phyloP scores from a whole-genome alignment of 2,888 invertebrate genomes.

The Tenthredo amoena region DNA sequence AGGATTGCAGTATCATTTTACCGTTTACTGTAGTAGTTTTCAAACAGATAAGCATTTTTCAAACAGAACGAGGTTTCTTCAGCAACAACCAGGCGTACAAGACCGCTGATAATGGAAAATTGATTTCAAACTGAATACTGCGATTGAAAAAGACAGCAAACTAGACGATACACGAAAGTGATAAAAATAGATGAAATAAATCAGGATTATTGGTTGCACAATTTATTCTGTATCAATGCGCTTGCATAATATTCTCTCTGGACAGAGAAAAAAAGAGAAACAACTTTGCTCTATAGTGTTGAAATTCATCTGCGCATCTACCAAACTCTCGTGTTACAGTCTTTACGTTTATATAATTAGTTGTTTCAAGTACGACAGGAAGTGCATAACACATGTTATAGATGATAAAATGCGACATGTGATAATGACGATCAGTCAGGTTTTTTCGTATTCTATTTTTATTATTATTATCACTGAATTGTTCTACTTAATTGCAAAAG shows the following conservation, averaged over 20 bases:
- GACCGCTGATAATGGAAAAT: background rate
- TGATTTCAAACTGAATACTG: background rate
- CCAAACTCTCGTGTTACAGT: background rate
- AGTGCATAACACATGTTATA: conserved; percentile 18
- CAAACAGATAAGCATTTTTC: conserved; percentile 9
- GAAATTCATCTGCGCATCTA: background rate
- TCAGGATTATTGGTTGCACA: background rate
- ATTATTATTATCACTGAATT: background rate
- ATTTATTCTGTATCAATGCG: background rate
- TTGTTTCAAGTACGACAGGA: conserved; percentile 19
- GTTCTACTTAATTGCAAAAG: background rate
- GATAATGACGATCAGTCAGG: background rate
- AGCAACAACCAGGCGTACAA: background rate
- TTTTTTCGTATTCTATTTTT: background rate
- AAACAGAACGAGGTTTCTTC: background rate
- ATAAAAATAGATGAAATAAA: background rate
- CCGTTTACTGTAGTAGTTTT: background rate
- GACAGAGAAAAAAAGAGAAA: background rate
- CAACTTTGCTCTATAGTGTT: background rate
- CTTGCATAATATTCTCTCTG: background rate
- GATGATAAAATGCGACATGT: background rate
- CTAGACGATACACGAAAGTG: background rate
- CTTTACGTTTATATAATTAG: background rate
- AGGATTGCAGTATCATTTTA: background rate
- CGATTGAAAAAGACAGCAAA: background rate